phyloP scores from a whole-genome alignment of 2,888 invertebrate species.

The Diogma glabrata region DNA sequence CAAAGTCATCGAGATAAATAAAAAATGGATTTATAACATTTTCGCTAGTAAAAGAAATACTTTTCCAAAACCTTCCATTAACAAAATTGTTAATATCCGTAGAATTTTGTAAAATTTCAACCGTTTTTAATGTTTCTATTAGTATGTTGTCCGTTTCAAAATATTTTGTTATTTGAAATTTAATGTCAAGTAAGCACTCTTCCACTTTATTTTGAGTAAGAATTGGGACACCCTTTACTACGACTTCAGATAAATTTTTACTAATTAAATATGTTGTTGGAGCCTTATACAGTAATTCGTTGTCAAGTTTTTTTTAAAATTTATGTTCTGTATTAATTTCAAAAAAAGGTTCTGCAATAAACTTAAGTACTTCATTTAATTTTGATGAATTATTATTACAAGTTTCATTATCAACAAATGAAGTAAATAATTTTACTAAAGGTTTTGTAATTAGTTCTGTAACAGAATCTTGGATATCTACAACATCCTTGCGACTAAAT shows the following conservation, averaged over 20 bases:
- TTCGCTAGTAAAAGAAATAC: neutral
- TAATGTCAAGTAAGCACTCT: too few species aligned
- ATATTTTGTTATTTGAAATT: neutral
- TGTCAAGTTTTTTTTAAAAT: too few species aligned
- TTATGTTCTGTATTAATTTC: too few species aligned
- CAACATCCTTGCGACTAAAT: neutral
- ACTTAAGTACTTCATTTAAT: neutral
- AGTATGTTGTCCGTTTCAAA: neutral
- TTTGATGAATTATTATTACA: neutral
- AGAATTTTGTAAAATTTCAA: neutral
- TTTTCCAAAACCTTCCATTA: neutral
- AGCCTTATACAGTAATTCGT: neutral
- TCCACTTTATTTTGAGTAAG: neutral
- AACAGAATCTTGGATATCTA: neutral
- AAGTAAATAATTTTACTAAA: neutral
- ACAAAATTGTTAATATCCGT: neutral
- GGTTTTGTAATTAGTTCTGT: neutral
- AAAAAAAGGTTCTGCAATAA: too few species aligned
- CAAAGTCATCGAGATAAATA: neutral
- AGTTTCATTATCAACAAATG: too few species aligned
- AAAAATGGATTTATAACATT: neutral
- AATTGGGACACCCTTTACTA: neutral
- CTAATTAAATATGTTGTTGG: neutral
- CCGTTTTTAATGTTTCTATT: neutral
- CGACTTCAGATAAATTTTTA: neutral